Conservation (phyloP, 2,113 vertebrate species). For the Dasyurus viverrinus region DNA sequence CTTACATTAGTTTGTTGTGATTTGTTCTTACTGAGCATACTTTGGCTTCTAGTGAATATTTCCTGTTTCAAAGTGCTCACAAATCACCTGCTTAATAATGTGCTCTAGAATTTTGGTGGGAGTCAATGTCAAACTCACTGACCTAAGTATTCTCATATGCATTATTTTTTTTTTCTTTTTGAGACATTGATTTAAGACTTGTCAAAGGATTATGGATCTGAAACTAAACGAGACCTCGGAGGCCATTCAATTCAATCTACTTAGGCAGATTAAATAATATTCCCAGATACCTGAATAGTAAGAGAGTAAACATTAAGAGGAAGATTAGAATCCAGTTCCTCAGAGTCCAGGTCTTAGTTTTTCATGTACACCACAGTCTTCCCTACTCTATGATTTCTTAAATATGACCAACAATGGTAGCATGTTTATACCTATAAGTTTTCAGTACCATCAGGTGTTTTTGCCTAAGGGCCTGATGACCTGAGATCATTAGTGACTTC, state of each 20-base stretch:
- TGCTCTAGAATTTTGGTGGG: not conserved
- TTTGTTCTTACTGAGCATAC: not conserved
- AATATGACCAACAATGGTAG: not conserved
- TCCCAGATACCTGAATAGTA: not conserved
- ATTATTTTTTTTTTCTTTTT: not conserved
- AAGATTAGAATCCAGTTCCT: not conserved
- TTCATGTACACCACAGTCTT: not conserved
- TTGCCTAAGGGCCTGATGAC: not conserved
- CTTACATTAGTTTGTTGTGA: not conserved
- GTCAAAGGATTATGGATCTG: not conserved
- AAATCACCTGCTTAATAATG: not conserved
- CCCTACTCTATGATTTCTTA: not conserved
- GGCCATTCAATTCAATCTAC: no score
- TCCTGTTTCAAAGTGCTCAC: not conserved
- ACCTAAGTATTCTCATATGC: not conserved
- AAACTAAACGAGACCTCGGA: not conserved
- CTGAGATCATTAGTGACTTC: not conserved
- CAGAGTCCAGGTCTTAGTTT: not conserved
- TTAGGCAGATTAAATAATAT: not conserved
- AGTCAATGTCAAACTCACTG: not conserved
- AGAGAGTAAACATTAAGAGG: not conserved
- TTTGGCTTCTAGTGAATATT: not conserved
- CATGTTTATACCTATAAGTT: not conserved
- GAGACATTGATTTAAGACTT: not conserved
- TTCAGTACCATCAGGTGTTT: not conserved